A percentile compares a stretch with the other conserved stretches of the same genome.
Evolutionary conservation across 2,113 vertebrate genomes (phyloP).

Genomic region (Motacilla tschutschensis): DNA sequence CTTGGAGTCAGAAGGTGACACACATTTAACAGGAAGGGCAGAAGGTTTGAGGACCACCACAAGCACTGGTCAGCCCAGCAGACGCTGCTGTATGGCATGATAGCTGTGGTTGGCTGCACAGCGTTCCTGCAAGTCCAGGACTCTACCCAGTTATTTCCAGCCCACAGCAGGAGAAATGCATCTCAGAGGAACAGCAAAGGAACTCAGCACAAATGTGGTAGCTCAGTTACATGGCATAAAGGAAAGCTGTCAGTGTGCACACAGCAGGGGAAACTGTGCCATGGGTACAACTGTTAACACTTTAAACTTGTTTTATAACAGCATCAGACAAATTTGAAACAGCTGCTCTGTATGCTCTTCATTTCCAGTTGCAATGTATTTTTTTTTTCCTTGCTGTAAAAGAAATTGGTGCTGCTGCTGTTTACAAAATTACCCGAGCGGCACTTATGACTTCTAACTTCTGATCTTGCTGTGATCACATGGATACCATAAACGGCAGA

Average conservation of each 20-base stretch:
- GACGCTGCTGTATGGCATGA: neutral
- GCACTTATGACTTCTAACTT: slow-evolving; percentile 3
- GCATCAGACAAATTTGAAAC: slow-evolving; percentile 49
- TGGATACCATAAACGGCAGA: neutral
- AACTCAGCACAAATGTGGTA: neutral
- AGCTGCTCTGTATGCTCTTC: slow-evolving; percentile 47
- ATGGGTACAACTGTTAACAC: slow-evolving; percentile 48
- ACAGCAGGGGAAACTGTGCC: slow-evolving; percentile 11
- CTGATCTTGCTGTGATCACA: slow-evolving; percentile 22
- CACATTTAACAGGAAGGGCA: neutral
- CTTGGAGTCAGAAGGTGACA: accelerated
- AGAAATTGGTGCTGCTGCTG: slow-evolving; percentile 32
- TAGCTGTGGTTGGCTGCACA: neutral
- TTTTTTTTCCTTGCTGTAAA: slow-evolving; percentile 15
- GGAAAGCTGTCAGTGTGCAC: neutral
- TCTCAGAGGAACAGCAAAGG: neutral
- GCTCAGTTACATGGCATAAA: neutral
- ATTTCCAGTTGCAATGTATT: slow-evolving; percentile 35
- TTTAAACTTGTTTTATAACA: slow-evolving; percentile 52
- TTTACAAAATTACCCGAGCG: slow-evolving; percentile 20
- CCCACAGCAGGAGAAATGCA: neutral
- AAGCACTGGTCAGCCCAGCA: neutral
- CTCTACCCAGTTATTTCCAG: neutral
- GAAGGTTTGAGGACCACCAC: neutral
- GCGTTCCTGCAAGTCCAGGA: neutral